A percentile compares a stretch with the other conserved stretches of the same genome.
Evolutionary conservation across 2,113 vertebrate genomes (phyloP).

Genomic region (Salminus brasiliensis): DNA sequence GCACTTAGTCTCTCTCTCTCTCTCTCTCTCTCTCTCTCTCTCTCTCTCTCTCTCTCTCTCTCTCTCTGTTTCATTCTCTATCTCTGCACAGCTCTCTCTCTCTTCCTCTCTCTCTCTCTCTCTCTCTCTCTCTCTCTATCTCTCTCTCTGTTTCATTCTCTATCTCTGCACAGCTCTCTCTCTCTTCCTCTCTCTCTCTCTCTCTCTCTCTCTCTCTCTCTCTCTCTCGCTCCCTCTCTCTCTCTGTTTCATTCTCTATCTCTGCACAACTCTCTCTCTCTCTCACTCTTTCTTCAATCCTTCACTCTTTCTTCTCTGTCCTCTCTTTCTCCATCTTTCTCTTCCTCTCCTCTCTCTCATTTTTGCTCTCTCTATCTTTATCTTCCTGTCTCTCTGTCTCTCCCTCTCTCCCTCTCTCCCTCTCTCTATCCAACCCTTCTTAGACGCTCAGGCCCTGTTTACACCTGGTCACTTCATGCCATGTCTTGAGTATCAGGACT

Average conservation of each 20-base stretch:
- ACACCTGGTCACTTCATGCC: no score
- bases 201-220: conserved; percentile 27
- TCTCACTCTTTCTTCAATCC: conserved; percentile 31
- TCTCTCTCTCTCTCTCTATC: conserved; percentile 30
- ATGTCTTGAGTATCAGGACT: no score
- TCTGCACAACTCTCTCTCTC: not conserved
- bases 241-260: no score
- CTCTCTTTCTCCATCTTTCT: conserved; percentile 28
- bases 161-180: conserved; percentile 26
- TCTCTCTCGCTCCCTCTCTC: no score
- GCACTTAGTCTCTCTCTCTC: conserved; percentile 45
- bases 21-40: conserved; percentile 42
- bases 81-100: conserved; percentile 31
- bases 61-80: conserved; percentile 15
- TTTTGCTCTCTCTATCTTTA: no score
- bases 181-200: conserved; percentile 16
- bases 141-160: conserved; percentile 15
- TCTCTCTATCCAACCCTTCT: no score
- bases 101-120: conserved; percentile 34
- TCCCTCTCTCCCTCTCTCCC: no score
- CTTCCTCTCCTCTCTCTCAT: conserved; percentile 18
- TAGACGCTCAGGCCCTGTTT: no score
- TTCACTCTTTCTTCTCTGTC: conserved; percentile 9
- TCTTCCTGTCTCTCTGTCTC: no score
- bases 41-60: conserved; percentile 10